Evolutionary conservation across 2,113 vertebrate genomes (phyloP), one percentile per base, ranked within the genome.

Genomic region (Megaceryle torquata): DNA sequence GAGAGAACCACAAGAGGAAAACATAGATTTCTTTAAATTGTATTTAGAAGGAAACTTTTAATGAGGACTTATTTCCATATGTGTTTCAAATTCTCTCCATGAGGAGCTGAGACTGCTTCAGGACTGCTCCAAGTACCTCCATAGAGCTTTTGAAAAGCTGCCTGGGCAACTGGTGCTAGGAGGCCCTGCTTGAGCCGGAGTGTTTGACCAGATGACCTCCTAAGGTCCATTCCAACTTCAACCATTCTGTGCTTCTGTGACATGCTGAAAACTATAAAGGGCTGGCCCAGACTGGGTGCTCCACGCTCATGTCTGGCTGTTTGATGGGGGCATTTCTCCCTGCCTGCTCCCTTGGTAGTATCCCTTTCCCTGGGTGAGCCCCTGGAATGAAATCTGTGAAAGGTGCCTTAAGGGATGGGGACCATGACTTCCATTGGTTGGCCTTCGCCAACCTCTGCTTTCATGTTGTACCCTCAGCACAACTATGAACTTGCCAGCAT

Each of bases 291-390:
- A 54, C 25, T 4, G 71, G 21, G 25, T 14, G n/a, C 33, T 56
- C 41, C 44, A 41, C 16, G 46, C 5, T 21, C 0, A 0, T 54
- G 9, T 61, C 46, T 0, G 1, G 29, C 15, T 86, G 22, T 70
- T 88, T 4, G 5, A 0, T 11, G 5, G 31, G 18, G 22, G 4
- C 9, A 24, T 41, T 80, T 91, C 5, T 67, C 19, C 29, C 44
- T 67, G 10, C 7, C 33, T 77, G 8, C 7, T 69, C 11, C 16
- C 28, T 67, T 72, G 21, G 54, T 3, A 5, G 15, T 31, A 12
- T 61, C 10, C 44, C 75, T 65, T 64, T 19, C 19, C 22, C 39
- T 53, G 35, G 17, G 6, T 57, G 48, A 64, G 35, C 15, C 88
- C 37, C 37, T 54, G 70, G 54, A 77, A 72, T 7, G 15, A 35